phyloP scores from a whole-genome alignment of 2,113 vertebrate species.

The Peromyscus maniculatus region DNA sequence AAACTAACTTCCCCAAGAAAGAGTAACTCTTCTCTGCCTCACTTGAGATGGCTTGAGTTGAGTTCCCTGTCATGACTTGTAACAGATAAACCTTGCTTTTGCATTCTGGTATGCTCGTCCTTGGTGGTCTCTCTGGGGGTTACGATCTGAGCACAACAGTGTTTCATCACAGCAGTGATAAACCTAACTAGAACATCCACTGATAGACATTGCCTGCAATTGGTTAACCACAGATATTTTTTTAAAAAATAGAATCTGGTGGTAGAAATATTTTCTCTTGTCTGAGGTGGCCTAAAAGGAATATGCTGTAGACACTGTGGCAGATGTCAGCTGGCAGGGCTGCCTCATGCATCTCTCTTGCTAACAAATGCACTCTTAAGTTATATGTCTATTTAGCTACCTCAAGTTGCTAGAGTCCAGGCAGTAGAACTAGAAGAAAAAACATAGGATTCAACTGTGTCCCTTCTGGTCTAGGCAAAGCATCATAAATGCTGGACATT shows the following conservation, averaged over 20 bases:
- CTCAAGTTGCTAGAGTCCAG: not conserved
- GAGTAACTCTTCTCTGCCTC: too few relatives aligned
- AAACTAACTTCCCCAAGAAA: too few relatives aligned
- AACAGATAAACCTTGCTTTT: too few relatives aligned
- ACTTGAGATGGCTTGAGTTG: too few relatives aligned
- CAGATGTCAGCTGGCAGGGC: not conserved
- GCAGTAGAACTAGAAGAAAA: not conserved
- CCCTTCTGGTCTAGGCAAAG: not conserved
- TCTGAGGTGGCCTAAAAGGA: not conserved
- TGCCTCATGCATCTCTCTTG: not conserved
- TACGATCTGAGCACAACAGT: too few relatives aligned
- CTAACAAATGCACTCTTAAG: constrained; percentile 2
- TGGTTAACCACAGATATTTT: not conserved
- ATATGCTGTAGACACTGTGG: not conserved
- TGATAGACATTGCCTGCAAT: not conserved
- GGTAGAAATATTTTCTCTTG: not conserved
- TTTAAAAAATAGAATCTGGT: not conserved
- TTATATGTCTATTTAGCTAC: constrained; percentile 1
- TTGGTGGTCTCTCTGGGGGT: too few relatives aligned
- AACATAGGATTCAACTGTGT: not conserved
- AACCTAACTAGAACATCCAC: not conserved
- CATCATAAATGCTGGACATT: not conserved
- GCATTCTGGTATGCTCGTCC: too few relatives aligned
- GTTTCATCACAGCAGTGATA: not conserved
- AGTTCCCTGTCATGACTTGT: too few relatives aligned